Evolutionary conservation across 2,113 vertebrate species (phyloP), one percentile per base, ranked within the genome.

Genomic region (Psammodynastes pulverulentus): DNA sequence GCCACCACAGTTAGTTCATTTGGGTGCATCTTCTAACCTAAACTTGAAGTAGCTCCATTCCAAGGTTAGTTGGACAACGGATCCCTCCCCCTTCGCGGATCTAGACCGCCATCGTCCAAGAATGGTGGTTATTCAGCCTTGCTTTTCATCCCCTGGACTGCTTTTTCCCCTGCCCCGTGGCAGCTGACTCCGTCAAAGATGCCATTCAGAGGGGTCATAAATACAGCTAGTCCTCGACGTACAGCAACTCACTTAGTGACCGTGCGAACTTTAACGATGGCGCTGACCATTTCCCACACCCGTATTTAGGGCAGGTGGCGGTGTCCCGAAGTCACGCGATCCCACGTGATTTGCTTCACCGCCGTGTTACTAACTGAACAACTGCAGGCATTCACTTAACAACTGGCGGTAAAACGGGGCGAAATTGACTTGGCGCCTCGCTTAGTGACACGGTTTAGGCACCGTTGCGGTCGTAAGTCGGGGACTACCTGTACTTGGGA

Each of bases 401-500:
- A 62, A n/a, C 62, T 6, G 9, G 29, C 4, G 29, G 1, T 26
- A 29, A 34, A 67, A 67, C 5, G 62, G 62, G 62, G 5, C 29
- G 0, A 15, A 67, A 9, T 67, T 62, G 3, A n/a, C 29, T 62
- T 13, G 24, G 5, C 12, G 4, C 6, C 29, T 34, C 29, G 0
- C 29, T 34, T 67, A 6, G 5, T 29, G 15, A 67, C 62, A 15
- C 2, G 15, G n/a, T 15, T 34, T 67, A 9, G 62, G 12, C 2
- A n/a, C 1, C 9, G 0, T 62, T n/a, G 0, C 2, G 26, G 10
- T n/a, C 1, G 4, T 62, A 62, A 29, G 10, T 62, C 26, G 5
- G 13, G 58, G 26, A 5, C 26, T 13, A 29, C 58, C 26, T 13
- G n/a, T 8, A 24, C 23, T 45, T 49, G 58, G 45, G 45, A 39